phyloP scores from a whole-genome alignment of 2,113 vertebrate genomes.

The Pachyramphus minor region DNA sequence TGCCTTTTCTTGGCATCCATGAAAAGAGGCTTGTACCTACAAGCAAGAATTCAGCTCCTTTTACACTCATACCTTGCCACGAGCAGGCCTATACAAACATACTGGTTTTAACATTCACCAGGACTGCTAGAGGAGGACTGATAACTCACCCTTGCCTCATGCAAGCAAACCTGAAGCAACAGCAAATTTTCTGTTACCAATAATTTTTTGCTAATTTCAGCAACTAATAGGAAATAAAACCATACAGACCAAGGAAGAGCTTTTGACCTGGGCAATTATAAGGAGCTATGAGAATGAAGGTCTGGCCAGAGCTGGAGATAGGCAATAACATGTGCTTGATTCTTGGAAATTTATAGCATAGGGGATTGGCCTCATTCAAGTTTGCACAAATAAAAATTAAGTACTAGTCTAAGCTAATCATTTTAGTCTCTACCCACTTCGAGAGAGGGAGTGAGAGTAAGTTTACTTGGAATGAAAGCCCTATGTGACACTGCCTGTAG shows the following conservation, averaged over 20 bases:
- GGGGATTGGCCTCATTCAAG: not conserved
- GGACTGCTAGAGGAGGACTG: not conserved
- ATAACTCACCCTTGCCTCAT: not conserved
- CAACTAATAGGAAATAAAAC: not conserved
- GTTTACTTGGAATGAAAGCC: not conserved
- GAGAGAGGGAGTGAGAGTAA: not conserved
- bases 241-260: not conserved
- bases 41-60: not conserved
- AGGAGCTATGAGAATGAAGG: not conserved
- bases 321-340: not conserved
- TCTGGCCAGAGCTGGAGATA: not conserved
- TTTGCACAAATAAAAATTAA: not conserved
- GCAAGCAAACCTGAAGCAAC: not conserved
- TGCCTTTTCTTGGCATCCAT: not conserved
- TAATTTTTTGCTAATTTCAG: not conserved
- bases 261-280: not conserved
- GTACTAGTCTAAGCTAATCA: not conserved
- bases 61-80: not conserved
- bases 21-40: not conserved
- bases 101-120: not conserved
- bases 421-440: not conserved
- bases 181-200: not conserved
- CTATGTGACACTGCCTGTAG: not conserved
- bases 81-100: not conserved
- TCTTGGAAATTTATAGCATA: not conserved